phyloP scores from a whole-genome alignment of 2,888 invertebrate species.

The Stenotaenia linearis region DNA sequence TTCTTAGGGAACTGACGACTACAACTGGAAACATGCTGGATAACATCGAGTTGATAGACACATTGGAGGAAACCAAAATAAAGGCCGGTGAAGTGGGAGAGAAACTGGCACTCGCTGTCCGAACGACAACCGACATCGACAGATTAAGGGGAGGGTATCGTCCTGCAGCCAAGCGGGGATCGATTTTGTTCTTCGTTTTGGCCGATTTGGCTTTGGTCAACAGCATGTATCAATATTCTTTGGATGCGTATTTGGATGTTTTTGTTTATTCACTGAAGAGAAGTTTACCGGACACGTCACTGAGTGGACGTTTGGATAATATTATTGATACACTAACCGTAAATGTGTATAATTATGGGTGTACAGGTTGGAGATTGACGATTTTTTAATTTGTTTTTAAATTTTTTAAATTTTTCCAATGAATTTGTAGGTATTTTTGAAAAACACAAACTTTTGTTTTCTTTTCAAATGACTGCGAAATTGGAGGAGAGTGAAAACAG shows the following conservation, averaged over 20 bases:
- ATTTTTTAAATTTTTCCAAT: not conserved
- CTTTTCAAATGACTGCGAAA: constrained; percentile 83
- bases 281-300: constrained; percentile 72
- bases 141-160: constrained; percentile 76
- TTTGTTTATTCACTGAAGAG: constrained; percentile 74
- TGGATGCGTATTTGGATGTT: constrained; percentile 76
- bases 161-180: constrained; percentile 76
- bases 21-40: constrained; percentile 90
- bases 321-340: constrained; percentile 79
- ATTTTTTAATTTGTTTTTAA: constrained; percentile 3
- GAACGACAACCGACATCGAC: constrained; percentile 75
- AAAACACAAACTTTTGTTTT: constrained; percentile 80
- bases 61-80: constrained; percentile 79
- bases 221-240: constrained; percentile 87
- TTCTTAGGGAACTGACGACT: constrained; percentile 74
- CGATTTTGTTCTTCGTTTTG: constrained; percentile 82
- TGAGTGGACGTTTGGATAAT: constrained; percentile 66
- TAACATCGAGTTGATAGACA: constrained; percentile 76
- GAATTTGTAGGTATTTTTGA: constrained; percentile 75
- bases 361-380: constrained; percentile 69
- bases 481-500: constrained; percentile 64
- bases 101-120: constrained; percentile 68
- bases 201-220: constrained; percentile 84
- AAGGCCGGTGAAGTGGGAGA: constrained; percentile 77
- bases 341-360: constrained; percentile 85